Conservation (phyloP, 2,797 vertebrate genomes). For the Sternarchorhynchus goeldii region DNA sequence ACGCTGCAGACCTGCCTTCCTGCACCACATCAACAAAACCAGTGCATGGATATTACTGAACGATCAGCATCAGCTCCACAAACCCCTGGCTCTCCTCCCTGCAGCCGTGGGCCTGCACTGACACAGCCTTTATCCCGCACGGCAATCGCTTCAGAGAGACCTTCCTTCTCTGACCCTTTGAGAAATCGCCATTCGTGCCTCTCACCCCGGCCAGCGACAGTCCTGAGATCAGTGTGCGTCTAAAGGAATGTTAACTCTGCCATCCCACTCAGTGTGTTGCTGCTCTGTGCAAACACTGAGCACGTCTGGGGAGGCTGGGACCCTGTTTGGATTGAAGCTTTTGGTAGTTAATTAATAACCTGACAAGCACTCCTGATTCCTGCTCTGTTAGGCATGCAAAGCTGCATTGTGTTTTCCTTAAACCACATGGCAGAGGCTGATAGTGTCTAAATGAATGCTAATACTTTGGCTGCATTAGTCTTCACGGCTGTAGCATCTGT, state of each 20-base stretch:
- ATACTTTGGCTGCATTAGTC: slow-evolving; percentile 34
- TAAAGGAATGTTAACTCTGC: slow-evolving; percentile 26
- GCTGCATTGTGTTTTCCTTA: slow-evolving; percentile 34
- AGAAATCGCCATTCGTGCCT: background rate
- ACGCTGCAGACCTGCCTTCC: background rate
- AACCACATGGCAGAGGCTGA: slow-evolving; percentile 13
- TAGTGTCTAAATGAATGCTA: slow-evolving; percentile 41
- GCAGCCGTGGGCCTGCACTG: too few relatives aligned
- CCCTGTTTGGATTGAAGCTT: slow-evolving; percentile 22
- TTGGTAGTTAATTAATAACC: slow-evolving; percentile 35
- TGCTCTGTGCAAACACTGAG: background rate
- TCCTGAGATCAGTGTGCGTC: background rate
- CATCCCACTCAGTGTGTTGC: background rate
- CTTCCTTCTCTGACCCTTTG: too few relatives aligned
- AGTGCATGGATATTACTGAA: background rate
- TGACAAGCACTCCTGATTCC: slow-evolving; percentile 28
- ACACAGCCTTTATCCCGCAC: too few relatives aligned
- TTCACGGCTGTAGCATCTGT: slow-evolving; percentile 20
- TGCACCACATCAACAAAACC: background rate
- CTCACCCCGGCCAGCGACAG: slow-evolving; percentile 18
- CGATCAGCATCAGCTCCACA: background rate
- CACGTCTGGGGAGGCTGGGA: background rate
- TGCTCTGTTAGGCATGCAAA: slow-evolving; percentile 33
- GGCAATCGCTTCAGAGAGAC: too few relatives aligned
- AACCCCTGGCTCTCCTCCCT: background rate